phyloP scores from a whole-genome alignment of 2,888 invertebrate genomes.

The Argynnis bischoffii region DNA sequence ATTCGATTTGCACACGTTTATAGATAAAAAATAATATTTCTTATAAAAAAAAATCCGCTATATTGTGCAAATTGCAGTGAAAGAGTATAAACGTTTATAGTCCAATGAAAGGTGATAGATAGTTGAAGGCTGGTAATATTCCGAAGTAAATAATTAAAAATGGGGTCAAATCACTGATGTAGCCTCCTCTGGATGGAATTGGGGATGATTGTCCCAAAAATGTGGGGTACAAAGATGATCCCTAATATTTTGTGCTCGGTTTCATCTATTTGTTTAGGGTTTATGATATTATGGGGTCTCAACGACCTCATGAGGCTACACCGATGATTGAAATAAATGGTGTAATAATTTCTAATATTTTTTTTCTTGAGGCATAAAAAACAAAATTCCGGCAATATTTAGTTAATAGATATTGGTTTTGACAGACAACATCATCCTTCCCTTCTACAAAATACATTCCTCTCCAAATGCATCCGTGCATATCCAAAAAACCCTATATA shows the following conservation, averaged over 20 bases:
- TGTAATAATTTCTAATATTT: slow-evolving; percentile 14
- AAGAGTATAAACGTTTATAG: slow-evolving; percentile 7
- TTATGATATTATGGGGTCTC: not conserved
- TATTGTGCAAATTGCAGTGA: not conserved
- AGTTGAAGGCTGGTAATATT: slow-evolving; percentile 15
- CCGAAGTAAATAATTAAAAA: slow-evolving; percentile 1
- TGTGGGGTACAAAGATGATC: not conserved
- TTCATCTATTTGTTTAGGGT: not conserved
- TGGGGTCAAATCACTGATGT: slow-evolving; percentile 14
- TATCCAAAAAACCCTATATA: too few species aligned
- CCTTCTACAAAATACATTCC: too few species aligned
- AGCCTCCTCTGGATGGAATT: not conserved
- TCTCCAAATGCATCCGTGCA: too few species aligned
- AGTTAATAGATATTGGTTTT: too few species aligned
- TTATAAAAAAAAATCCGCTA: slow-evolving; percentile 1
- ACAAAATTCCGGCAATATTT: not conserved
- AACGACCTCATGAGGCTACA: slow-evolving; percentile 8
- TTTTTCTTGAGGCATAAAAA: slow-evolving; percentile 6
- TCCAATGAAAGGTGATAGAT: slow-evolving; percentile 16
- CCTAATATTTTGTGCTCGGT: not conserved
- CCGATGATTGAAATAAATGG: slow-evolving; percentile 5
- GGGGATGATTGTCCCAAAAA: not conserved
- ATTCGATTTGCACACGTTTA: slow-evolving; percentile 12
- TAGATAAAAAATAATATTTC: not conserved
- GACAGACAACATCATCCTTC: too few species aligned